Conservation (phyloP, 2,888 invertebrate genomes). For the Pinctada fucata region DNA sequence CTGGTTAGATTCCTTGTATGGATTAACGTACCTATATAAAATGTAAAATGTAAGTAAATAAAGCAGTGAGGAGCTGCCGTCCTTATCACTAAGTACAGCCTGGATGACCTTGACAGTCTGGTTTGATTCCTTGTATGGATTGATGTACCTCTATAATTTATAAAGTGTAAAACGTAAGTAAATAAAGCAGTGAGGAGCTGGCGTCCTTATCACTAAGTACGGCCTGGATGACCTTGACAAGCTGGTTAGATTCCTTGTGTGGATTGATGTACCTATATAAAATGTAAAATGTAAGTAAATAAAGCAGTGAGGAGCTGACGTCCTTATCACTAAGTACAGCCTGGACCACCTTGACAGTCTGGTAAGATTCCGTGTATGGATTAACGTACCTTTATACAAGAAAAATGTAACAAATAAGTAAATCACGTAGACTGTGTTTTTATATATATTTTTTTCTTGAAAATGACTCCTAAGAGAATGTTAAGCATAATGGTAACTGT, state of each 20-base stretch:
- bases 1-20: constrained; percentile 51
- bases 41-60: background rate
- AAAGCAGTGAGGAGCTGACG: constrained; percentile 15
- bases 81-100: constrained; percentile 53
- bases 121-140: constrained; percentile 48
- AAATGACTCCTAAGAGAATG: too few species aligned
- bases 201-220: constrained; percentile 55
- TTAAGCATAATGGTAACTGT: too few species aligned
- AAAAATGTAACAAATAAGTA: too few species aligned
- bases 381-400: constrained; percentile 49
- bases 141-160: constrained; percentile 45
- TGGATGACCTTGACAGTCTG: constrained; percentile 58
- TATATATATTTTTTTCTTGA: too few species aligned
- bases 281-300: too few species aligned
- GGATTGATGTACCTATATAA: constrained; percentile 47
- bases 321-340: constrained; percentile 56
- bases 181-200: too few species aligned
- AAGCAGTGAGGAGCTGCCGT: constrained; percentile 40
- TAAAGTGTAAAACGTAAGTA: too few species aligned
- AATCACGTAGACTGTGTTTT: too few species aligned
- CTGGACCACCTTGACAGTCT: constrained; percentile 56
- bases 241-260: constrained; percentile 51
- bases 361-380: constrained; percentile 49
- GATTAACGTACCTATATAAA: constrained; percentile 49
- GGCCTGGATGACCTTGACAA: constrained; percentile 56